Percentiles rank a stretch among this genome's conserved stretches.
Conservation (phyloP, 2,797 vertebrate species). For the Macropodus opercularis region DNA sequence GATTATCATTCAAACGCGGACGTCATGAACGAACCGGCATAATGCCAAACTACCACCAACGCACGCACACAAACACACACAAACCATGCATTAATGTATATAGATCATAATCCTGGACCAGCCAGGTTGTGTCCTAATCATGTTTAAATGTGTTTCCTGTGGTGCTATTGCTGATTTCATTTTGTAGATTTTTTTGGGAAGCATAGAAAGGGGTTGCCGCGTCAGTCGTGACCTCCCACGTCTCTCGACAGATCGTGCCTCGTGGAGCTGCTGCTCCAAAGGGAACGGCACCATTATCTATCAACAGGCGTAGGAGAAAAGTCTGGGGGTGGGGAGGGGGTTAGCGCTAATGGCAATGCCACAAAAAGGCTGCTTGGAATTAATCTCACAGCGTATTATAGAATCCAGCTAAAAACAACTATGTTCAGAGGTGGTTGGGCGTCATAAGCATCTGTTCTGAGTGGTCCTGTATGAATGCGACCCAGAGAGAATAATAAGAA, state of each 20-base stretch:
- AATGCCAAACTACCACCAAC: constrained; percentile 22
- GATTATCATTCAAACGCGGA: constrained; percentile 40
- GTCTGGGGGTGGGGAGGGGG: constrained; percentile 55
- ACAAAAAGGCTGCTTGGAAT: constrained; percentile 69
- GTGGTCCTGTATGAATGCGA: constrained; percentile 22
- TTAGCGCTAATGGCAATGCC: constrained; percentile 65
- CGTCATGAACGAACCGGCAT: constrained; percentile 27
- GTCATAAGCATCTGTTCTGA: constrained; percentile 19
- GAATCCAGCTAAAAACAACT: constrained; percentile 54
- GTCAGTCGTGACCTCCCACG: constrained; percentile 73
- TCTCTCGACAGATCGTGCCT: constrained; percentile 67
- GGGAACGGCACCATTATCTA: constrained; percentile 72
- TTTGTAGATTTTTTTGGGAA: constrained; percentile 19
- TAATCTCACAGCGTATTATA: constrained; percentile 68
- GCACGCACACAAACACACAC: constrained; percentile 10
- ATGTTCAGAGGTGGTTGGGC: constrained; percentile 34
- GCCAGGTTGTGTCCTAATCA: too few species aligned
- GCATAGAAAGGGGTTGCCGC: constrained; percentile 36
- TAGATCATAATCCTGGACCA: too few species aligned
- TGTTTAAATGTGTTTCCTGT: background rate
- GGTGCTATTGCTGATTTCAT: constrained; percentile 16
- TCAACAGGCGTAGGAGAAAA: constrained; percentile 68
- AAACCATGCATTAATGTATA: too few species aligned
- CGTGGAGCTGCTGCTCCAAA: constrained; percentile 62
- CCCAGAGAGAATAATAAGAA: constrained; percentile 8